Base-by-base conservation (phyloP, 1,140 invertebrate genomes). In the Drosophila orosa region DNA sequence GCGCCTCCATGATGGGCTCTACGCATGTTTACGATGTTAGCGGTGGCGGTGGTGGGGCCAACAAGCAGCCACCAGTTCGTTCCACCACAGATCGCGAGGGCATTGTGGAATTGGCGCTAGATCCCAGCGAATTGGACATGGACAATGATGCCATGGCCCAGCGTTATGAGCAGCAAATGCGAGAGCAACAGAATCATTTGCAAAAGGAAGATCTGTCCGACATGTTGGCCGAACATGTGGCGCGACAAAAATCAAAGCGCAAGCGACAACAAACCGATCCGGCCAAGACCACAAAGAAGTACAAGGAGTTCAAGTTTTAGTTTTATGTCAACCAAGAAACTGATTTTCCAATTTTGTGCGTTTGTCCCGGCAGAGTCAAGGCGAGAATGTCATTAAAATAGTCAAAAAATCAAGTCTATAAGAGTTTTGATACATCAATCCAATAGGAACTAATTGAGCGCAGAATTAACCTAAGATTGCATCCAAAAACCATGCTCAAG, bases 291-390 rank as follows among this genome's bases (percentile, higher is more conserved):
- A 95, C 96, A 84, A 99, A 99, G 93, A 99, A 99, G 93, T 98
- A 99, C 94, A 99, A 99, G 93, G 98, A 99, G 92, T 99, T 99
- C 93, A 99, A 99, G 92, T 99, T 99, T 94, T 99, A 91, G 62
- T 63, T 27, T 31, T 13, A 48, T 8, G 40, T 33, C 37, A 65
- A 65, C 5, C 59, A 19, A 40, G 35, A 48, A 58, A 62, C 24
- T 24, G 57, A 33, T 58, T 80, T 85, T 63, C 61, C 67, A 58
- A 54, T 35, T 47, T 61, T 66, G 55, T 73, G 67, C 67, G 31
- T 10, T 68, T 67, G 60, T 50, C 45, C 45, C 44, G 44, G 33
- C 47, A 47, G 47, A 59, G 61, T 47, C 8, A 72, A 35, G 39
- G 42, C 50, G 40, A 62, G 33, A 69, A 69, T 77, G 62, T 83